Evolutionary conservation across 1,140 invertebrate species (phyloP), one percentile per base, ranked within the genome.

Genomic region (Aphis craccivora): DNA sequence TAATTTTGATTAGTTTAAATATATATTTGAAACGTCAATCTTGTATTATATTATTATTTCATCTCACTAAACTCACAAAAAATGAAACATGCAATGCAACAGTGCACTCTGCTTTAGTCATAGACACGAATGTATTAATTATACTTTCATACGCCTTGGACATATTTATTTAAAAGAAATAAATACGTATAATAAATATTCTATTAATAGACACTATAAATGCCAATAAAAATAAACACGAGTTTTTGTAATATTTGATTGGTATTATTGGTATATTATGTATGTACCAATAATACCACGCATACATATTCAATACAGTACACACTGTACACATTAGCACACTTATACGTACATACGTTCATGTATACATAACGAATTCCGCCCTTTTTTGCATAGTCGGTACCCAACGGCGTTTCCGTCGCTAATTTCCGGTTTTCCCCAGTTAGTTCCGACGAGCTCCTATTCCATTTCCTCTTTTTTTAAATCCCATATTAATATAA

Each of bases 401-500:
- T 67, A 67, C 37, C 89, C 55, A 60, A 90, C 40, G 89, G 53
- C 89, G 89, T 90, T 90, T 90, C 89, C 89, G 89, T 43, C 53
- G 53, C 88, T 90, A 90, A 90, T 90, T 90, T 90, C 88, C 88
- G 88, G 88, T 90, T 40, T 90, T 60, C 14, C 88, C 37, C 87
- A 43, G 55, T 67, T 30, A 14, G 55, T 60, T 40, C 53, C 51
- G 88, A 60, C 51, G n/a, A 60, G 23, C 25, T 60, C 23, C 53
- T 55, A 37, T 60, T 55, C 88, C 88, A 60, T 90, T 90, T 90
- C 88, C 88, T 90, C 51, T 90, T 20, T 55, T 37, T 60, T 90
- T 40, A 67, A 90, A 90, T 67, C 37, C 89, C 89, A 90, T 43
- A 60, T 60, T 67, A 90, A 90, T 90, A 90, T 90, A 90, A 90